Base-by-base conservation (phyloP, 2,888 invertebrate species). In the Periphyllus acericola region DNA sequence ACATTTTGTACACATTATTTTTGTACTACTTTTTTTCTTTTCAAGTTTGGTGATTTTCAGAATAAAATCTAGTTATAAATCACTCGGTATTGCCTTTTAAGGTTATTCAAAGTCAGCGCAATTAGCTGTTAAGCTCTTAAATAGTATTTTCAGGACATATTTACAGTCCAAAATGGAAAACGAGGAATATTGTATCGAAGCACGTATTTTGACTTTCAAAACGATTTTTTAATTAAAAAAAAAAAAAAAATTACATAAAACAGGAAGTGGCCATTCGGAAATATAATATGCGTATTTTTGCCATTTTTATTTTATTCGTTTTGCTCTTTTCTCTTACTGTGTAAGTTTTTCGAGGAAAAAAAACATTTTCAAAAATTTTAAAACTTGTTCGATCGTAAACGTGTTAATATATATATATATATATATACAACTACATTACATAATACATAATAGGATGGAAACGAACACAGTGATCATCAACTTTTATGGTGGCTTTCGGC, bases 401-500 rank as follows among this genome's bases (percentile, higher is more conserved):
- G 85, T 71, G 85, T 52, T 21, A 29, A 29, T 29, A 32, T 75
- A 68, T 68, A 78, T 60, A 75, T 34, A 52, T 85, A 68, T 66
- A 75, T 60, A 72, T 40, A 75, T 75, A 75, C 29, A 52, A 21
- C 3, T 60, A 17, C 40, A 68, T 68, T 25, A 32, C 9, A 83
- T 36, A 32, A 3, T 17, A 25, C 34, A 72, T 82, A 83, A 74
- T 55, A 74, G 46, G 55, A 36, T 36, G 19, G 55, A 34, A 72
- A 34, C 71, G 55, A 71, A 71, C 29, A 21, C 66, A 25, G 36
- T 36, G 86, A 71, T 79, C 86, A 36, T 86, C 86, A 86, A 78
- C 68, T 86, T 86, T 86, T 86, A 86, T 79, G 79, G 78, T 71
- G 52, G 52, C 36, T 86, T 55, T 86, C 29, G 86, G 86, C 79